These are phyloP conservation scores for Lypha dubia DNA, from an alignment of 2,888 invertebrate genomes.

Conservation along the genomic window DNA sequence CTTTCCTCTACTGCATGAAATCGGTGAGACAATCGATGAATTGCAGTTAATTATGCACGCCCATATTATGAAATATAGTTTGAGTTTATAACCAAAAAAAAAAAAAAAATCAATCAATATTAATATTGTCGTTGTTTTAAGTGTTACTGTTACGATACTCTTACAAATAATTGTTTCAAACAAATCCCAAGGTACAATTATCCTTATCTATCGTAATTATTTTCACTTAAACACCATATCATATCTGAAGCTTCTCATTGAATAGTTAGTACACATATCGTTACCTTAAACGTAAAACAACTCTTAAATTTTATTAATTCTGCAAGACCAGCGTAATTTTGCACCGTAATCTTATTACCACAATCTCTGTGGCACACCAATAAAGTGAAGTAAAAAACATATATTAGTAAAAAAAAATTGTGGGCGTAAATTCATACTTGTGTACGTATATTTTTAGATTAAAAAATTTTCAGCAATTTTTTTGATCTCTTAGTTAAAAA, in stretches of 20 bases:
- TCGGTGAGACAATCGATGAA: slow-evolving; percentile 83
- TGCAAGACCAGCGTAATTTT: neutral
- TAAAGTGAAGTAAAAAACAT: too few species aligned
- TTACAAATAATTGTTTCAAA: slow-evolving; percentile 32
- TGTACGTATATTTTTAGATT: too few species aligned
- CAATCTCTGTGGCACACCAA: too few species aligned
- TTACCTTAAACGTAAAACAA: neutral
- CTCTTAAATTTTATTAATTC: neutral
- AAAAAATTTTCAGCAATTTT: too few species aligned
- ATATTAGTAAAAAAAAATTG: too few species aligned
- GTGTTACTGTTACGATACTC: slow-evolving; percentile 58
- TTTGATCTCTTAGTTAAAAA: too few species aligned
- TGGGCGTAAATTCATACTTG: too few species aligned
- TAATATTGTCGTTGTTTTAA: slow-evolving; percentile 61
- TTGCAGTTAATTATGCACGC: slow-evolving; percentile 83
- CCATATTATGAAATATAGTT: slow-evolving; percentile 82
- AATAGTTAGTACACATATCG: neutral
- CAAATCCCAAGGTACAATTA: slow-evolving; percentile 67
- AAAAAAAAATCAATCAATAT: too few species aligned
- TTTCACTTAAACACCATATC: slow-evolving; percentile 23
- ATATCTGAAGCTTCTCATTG: slow-evolving; percentile 3
- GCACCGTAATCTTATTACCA: too few species aligned
- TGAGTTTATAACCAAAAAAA: slow-evolving; percentile 79
- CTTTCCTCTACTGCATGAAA: slow-evolving; percentile 82
- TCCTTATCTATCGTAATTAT: slow-evolving; percentile 36